Conservation (phyloP, 2,888 invertebrate species). For the Osmoderma eremita region DNA sequence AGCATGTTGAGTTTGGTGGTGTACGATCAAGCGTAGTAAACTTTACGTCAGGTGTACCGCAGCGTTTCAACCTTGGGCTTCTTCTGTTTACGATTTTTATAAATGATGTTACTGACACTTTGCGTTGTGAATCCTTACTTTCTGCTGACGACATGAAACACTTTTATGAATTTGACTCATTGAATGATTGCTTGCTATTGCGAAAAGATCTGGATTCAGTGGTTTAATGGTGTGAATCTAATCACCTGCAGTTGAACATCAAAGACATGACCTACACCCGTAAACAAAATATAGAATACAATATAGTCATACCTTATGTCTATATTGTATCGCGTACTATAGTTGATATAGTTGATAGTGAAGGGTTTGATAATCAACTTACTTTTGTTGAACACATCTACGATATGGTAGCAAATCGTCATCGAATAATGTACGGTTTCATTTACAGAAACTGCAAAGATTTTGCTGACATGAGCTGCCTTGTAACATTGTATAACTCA, state of each 20-base stretch:
- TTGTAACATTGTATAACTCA: too few species aligned
- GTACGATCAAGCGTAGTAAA: too few species aligned
- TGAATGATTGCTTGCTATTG: neutral
- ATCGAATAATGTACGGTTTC: neutral
- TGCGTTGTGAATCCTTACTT: neutral
- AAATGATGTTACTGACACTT: neutral
- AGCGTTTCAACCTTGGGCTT: too few species aligned
- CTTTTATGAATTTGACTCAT: neutral
- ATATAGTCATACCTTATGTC: too few species aligned
- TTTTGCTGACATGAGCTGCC: too few species aligned
- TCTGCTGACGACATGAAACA: constrained; percentile 3
- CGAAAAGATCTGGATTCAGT: neutral
- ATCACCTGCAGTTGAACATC: neutral
- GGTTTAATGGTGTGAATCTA: neutral
- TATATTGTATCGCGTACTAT: too few species aligned
- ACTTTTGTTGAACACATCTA: neutral
- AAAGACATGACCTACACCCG: neutral
- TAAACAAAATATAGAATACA: neutral
- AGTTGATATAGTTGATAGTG: neutral
- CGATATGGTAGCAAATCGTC: neutral
- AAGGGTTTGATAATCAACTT: neutral
- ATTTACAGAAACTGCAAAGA: too few species aligned
- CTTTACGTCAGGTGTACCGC: too few species aligned
- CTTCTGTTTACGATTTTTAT: constrained; percentile 1
- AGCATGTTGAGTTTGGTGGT: too few species aligned